These are phyloP conservation scores for Steinernema khuongi DNA, from an alignment of 1,140 invertebrate genomes.

Conservation along the genomic window DNA sequence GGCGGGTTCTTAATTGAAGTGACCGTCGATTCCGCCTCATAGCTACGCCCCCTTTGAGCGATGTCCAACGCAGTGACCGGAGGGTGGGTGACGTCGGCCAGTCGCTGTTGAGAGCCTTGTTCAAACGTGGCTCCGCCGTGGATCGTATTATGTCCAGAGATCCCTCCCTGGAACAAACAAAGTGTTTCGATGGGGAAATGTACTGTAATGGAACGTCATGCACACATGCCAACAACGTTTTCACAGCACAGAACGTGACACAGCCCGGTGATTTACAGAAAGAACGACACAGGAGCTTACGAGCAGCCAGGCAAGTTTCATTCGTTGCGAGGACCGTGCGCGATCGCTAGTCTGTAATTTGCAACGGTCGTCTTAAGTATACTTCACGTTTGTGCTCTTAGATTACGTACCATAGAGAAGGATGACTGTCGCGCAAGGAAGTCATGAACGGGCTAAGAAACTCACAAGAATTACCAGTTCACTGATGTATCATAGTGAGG, in stretches of 20 bases:
- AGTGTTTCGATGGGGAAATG: background rate
- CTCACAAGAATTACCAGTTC: no score
- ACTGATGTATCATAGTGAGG: background rate
- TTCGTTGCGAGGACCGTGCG: background rate
- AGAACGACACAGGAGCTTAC: background rate
- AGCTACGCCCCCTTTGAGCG: background rate
- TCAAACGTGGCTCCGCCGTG: background rate
- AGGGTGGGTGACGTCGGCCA: background rate
- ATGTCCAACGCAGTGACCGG: background rate
- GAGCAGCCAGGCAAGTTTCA: conserved; percentile 7
- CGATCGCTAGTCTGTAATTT: background rate
- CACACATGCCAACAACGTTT: no score
- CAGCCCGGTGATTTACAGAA: background rate
- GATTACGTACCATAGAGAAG: no score
- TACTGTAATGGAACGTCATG: background rate
- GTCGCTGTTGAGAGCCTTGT: background rate
- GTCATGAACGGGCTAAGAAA: no score
- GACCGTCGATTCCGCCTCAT: background rate
- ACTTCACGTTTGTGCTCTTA: background rate
- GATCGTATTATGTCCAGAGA: background rate
- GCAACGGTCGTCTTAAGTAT: background rate
- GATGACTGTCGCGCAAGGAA: no score
- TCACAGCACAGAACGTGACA: background rate
- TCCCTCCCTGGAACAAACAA: background rate
- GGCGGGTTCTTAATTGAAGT: background rate